phyloP scores from a whole-genome alignment of 2,797 vertebrate genomes.

The Epinephelus awoara region DNA sequence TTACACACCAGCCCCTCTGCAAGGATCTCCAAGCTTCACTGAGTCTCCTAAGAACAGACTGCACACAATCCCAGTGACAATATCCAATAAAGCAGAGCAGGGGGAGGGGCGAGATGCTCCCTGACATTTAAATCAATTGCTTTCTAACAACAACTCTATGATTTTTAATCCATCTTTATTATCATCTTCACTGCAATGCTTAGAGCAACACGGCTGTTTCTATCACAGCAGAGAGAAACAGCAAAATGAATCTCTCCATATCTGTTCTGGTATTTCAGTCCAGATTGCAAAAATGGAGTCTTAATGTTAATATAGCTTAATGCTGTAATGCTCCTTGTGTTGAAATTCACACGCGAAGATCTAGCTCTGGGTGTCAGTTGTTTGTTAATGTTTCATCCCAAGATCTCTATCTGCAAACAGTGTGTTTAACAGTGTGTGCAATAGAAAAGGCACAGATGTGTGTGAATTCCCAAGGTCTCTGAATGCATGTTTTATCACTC shows the following conservation, averaged over 20 bases:
- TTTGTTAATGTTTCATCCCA: slow-evolving; percentile 73
- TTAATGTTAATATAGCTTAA: slow-evolving; percentile 65
- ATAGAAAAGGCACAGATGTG: slow-evolving; percentile 80
- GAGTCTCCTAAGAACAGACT: slow-evolving; percentile 74
- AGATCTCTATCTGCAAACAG: slow-evolving; percentile 72
- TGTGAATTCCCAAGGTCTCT: slow-evolving; percentile 82
- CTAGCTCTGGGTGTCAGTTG: slow-evolving; percentile 60
- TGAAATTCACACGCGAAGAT: slow-evolving; percentile 56
- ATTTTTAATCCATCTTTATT: slow-evolving; percentile 81
- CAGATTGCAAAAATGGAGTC: slow-evolving; percentile 52
- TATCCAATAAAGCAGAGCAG: slow-evolving; percentile 80
- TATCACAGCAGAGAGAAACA: slow-evolving; percentile 28
- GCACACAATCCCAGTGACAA: slow-evolving; percentile 77
- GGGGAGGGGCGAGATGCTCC: slow-evolving; percentile 72
- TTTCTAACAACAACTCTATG: slow-evolving; percentile 73
- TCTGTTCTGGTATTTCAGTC: slow-evolving; percentile 50
- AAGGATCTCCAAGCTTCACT: slow-evolving; percentile 75
- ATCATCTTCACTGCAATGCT: slow-evolving; percentile 50
- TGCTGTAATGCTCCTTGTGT: slow-evolving; percentile 56
- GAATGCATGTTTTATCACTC: slow-evolving; percentile 79
- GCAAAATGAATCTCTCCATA: slow-evolving; percentile 28
- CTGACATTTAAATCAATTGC: slow-evolving; percentile 86
- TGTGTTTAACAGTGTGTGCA: slow-evolving; percentile 73
- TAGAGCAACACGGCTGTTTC: slow-evolving; percentile 44
- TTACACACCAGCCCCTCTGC: slow-evolving; percentile 69